Evolutionary conservation across 1,140 invertebrate genomes (phyloP), one percentile per base, ranked within the genome.

Genomic region (Drosophila azteca): DNA sequence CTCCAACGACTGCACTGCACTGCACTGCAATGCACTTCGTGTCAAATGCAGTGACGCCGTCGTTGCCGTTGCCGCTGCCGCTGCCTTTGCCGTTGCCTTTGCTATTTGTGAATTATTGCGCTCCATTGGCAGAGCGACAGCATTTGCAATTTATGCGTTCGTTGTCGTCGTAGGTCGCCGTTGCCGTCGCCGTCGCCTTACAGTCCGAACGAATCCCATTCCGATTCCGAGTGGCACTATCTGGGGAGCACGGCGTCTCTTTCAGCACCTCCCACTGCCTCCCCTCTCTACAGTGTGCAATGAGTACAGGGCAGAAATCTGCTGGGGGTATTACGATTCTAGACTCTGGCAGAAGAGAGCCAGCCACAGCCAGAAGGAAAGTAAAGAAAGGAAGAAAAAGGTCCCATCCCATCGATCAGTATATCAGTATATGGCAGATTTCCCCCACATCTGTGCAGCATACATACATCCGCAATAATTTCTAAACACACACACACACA

Each of bases 61-160:
- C 52, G 43, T 54, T 41, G 58, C 35, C 46, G 26, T 29, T 17
- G 35, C 41, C 43, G 61, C 53, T 49, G 68, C 63, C 57, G n/a
- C n/a, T n/a, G n/a, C 43, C 4, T 8, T 35, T 35, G 17, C 41
- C 43, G 61, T 57, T 49, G 68, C 63, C 57, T 63, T 75, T 76
- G 82, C 78, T 88, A 87, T 87, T 76, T 79, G 78, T 77, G 79
- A 77, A 77, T 79, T 88, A 77, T 76, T 79, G 71, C 67, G 79
- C 79, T 88, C 67, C 83, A 87, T 77, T 79, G 75, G 75, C 75
- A 71, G 64, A 66, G 75, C 82, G 62, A 83, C 64, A 79, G 71
- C 70, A 58, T 63, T 76, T 67, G 71, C 82, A 87, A 88, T 77
- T 78, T 82, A 87, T 87, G 70, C 74, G 82, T 85, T 80, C 77